Conservation (phyloP, 1,140 invertebrate genomes). For the Plutomurus gul region DNA sequence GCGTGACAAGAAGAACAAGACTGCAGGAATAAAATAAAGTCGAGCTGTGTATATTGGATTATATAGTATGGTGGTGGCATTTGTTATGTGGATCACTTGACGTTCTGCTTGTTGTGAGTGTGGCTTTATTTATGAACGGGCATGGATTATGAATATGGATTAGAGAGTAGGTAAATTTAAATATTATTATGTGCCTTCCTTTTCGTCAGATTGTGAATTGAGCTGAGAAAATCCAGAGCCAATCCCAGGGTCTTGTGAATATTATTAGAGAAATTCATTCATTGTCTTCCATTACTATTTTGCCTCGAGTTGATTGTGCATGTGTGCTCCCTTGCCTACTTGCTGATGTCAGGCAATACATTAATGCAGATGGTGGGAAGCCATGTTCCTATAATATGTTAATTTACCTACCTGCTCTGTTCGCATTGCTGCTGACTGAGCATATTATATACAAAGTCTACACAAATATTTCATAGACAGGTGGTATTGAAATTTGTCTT, state of each 20-base stretch:
- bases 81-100: not conserved
- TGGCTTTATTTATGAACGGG: conserved; percentile 12
- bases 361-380: conserved; percentile 10
- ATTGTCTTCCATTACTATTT: conserved; percentile 30
- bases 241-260: conserved; percentile 10
- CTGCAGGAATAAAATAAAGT: not conserved
- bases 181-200: conserved; percentile 26
- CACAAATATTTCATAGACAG: not conserved
- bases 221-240: conserved; percentile 20
- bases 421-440: not conserved
- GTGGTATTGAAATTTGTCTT: no score
- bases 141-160: conserved; percentile 28
- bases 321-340: not conserved
- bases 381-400: conserved; percentile 22
- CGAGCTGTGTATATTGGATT: not conserved
- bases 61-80: not conserved
- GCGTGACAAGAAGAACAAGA: conserved; percentile 14
- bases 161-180: no score
- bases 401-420: not conserved
- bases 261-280: conserved; percentile 28
- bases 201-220: conserved; percentile 24
- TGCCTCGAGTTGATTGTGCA: conserved; percentile 8
- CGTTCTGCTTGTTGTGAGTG: not conserved
- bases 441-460: not conserved
- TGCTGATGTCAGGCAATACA: not conserved